Base-by-base conservation (phyloP, 2,113 vertebrate species). In the Chloebia gouldiae region DNA sequence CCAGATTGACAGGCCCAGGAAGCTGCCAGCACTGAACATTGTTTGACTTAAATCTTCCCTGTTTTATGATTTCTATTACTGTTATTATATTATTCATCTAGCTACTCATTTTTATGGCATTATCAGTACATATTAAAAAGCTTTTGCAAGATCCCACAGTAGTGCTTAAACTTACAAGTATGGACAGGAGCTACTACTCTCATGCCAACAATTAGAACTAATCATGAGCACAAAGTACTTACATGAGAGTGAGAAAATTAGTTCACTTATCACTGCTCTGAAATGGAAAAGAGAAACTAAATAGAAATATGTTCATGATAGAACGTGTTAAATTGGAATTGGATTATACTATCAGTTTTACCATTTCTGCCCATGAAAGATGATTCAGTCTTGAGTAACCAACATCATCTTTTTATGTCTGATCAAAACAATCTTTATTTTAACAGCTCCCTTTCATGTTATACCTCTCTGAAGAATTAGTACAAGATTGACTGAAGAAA, bases 351-450 rank as follows among this genome's bases (percentile, higher is more conserved):
- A 49, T 66, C 33, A 51, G 44, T 69, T 50, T 69, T 49, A 86
- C 30, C 40, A 70, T 53, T 84, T 73, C 75, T 51, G 15, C 51
- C 30, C 20, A 21, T 21, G 51, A 73, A 77, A 85, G 40, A 75
- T 27, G 53, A 71, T 66, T 87, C 49, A 76, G 13, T 53, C 39
- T 49, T 1, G 1, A 83, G 31, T 49, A 79, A 86, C 79, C 54
- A 81, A 17, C 63, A 69, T 23, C 16, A 90, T 40, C 72, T 59
- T 90, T 90, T 92, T 44, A 86, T 30, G 53, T 75, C 76, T 90
- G 51, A 88, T 84, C 68, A 84, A 96, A 93, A 93, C n/a, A 53
- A 40, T 51, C 37, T 47, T 70, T 77, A 71, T 86, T 90, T 90
- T 77, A 86, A 81, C 47, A 92, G 60, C 23, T 69, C 57, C 39